Evolutionary conservation across 2,888 invertebrate species (phyloP), one percentile per base, ranked within the genome.

Genomic region (Tryphoninae sp.): DNA sequence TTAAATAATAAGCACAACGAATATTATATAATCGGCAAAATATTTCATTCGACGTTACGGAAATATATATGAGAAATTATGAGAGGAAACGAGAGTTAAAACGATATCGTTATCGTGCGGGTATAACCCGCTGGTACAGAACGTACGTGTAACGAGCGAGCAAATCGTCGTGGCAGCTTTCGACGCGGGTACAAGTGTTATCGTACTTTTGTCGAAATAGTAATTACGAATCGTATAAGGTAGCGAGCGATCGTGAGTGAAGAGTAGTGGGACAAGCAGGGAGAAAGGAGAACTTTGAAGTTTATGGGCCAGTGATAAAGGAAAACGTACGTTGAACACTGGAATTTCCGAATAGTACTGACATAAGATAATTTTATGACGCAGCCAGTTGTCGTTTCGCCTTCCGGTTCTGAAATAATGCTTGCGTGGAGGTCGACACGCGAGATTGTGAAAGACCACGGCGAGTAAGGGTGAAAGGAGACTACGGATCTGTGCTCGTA

Each of bases 341-440:
- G 61, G 72, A 68, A 62, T 72, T 72, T 61, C 45, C 45, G 42
- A 26, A 72, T 71, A 62, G 33, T 33, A 72, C 49, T 23, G 55
- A 67, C 72, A 80, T 73, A 58, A 67, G 76, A 80, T 73, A 58
- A 68, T 69, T 81, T 78, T 13, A 81, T 45, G 59, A 26, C 59
- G 40, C 19, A 16, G 62, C 9, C 74, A 71, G 64, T 74, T 74
- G 78, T 78, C 69, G 68, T 78, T 78, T 45, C 51, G 55, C 19
- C 55, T 55, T 65, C 7, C 73, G 51, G 16, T 42, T 42, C 40
- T 19, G 9, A 8, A 72, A 64, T 64, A 59, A 71, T 59, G 33
- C 16, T 51, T 49, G n/a, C 42, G 16, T 9, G 11, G 26, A 45
- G 23, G 23, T 59, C 13, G 45, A 55, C 8, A 55, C 4, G 2